Base-by-base conservation (phyloP, 2,797 vertebrate genomes). In the Pagetopsis macropterus region DNA sequence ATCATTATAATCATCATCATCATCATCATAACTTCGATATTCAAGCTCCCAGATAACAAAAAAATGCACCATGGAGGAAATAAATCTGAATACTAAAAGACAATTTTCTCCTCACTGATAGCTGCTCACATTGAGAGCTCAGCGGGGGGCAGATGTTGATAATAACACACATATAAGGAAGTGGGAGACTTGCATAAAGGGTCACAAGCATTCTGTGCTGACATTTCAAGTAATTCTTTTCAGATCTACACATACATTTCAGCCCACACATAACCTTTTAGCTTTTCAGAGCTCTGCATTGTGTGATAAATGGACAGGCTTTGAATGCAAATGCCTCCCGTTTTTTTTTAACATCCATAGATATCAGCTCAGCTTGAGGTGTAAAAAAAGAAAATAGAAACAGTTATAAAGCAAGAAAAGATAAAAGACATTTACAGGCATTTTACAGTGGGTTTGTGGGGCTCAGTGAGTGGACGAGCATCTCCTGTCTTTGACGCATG, bases 201-300 rank as follows among this genome's bases (percentile, higher is more conserved):
- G 85, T 86, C 87, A 90, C 76, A 88, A 81, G 87, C 68, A 84
- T 81, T 86, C 81, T 71, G 69, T 52, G 71, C 43, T 85, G 89
- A 88, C 84, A 91, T 90, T 90, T 88, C 76, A 78, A 76, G 56
- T 65, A 65, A 77, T 87, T 90, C 79, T 37, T 9, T 75, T 84
- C 62, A 78, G 66, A 81, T 70, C 65, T 76, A 81, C 80, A 83
- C 83, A 79, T 82, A 87, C 76, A 86, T 84, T 74, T 78, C 83
- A 90, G 65, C 88, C 86, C 86, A 88, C 88, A 84, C 55, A 41
- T 73, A 87, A 89, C 78, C 80, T 90, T 83, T 86, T 51, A 74
- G 68, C 80, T 58, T 82, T 67, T 59, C 65, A 57, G 41, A 78
- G 31, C 62, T 55, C 27, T 52, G 70, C 44, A 81, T 50, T 52